These are phyloP conservation scores for Oceanodroma leucorhoa DNA, from an alignment of 2,797 vertebrate species.

Conservation along the genomic window DNA sequence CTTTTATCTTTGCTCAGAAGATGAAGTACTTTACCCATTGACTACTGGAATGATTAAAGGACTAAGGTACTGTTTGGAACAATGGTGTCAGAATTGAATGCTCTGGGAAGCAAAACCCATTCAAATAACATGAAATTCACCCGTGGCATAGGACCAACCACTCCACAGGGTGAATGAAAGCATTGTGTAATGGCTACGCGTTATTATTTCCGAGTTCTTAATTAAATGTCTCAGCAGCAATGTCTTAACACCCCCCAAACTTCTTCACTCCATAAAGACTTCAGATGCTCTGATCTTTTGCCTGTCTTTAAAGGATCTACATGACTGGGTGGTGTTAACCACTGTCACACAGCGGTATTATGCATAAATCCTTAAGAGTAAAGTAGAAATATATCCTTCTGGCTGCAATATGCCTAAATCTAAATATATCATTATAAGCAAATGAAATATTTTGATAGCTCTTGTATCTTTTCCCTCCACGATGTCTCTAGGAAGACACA, in stretches of 20 bases:
- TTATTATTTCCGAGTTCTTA: background rate
- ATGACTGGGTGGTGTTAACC: background rate
- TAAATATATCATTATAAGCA: background rate
- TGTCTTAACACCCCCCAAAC: background rate
- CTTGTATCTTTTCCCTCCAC: background rate
- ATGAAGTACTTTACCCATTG: background rate
- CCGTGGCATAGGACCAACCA: background rate
- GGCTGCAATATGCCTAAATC: background rate
- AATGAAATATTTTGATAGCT: background rate
- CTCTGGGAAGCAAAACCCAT: background rate
- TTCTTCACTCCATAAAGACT: background rate
- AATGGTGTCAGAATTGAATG: background rate
- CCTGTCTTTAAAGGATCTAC: background rate
- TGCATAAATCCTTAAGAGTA: background rate
- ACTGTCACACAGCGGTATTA: background rate
- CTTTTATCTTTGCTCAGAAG: background rate
- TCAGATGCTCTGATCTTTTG: background rate
- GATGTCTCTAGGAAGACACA: background rate
- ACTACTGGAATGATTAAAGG: background rate
- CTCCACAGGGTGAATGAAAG: background rate
- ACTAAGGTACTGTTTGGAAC: background rate
- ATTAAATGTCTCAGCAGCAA: background rate
- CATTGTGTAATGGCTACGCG: background rate
- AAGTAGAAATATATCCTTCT: background rate
- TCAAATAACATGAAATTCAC: background rate